Evolutionary conservation across 2,888 invertebrate species (phyloP).

Genomic region (Flexamia atlantica): DNA sequence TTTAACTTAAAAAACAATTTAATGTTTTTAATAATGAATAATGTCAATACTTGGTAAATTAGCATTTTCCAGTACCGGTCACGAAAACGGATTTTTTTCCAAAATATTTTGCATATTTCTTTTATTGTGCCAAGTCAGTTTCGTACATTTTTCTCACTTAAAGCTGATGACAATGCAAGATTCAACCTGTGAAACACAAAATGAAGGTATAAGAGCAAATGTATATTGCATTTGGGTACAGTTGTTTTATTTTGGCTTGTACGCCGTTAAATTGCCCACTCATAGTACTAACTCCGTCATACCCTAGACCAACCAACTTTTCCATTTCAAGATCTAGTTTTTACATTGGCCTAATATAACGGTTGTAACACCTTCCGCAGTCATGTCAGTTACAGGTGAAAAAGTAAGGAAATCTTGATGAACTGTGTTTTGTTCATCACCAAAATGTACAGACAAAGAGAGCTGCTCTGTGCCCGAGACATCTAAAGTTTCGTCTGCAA

Average conservation of each 20-base stretch:
- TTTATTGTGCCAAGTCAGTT: slow-evolving; percentile 8
- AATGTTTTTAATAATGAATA: no score
- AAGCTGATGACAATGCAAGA: slow-evolving; percentile 3
- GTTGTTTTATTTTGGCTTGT: slow-evolving; percentile 29
- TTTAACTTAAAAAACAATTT: no score
- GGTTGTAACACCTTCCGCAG: not conserved
- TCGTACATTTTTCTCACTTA: not conserved
- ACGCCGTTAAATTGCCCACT: slow-evolving; percentile 36
- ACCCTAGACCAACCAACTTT: slow-evolving; percentile 25
- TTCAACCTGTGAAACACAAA: slow-evolving; percentile 21
- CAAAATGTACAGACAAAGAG: slow-evolving; percentile 1
- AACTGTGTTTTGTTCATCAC: slow-evolving; percentile 1
- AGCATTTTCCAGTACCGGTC: no score
- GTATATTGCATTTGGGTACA: slow-evolving; percentile 28
- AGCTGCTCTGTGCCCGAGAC: slow-evolving; percentile 1
- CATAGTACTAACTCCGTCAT: slow-evolving; percentile 36
- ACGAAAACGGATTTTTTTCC: no score
- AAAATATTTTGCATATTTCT: slow-evolving; percentile 28
- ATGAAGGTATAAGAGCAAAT: no score
- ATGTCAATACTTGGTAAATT: no score
- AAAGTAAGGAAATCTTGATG: slow-evolving; percentile 53
- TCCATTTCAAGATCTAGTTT: slow-evolving; percentile 18
- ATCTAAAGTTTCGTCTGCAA: slow-evolving; percentile 33
- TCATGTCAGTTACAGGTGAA: not conserved
- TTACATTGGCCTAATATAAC: not conserved